Percentiles rank a stretch among this genome's conserved stretches.
Conservation (phyloP, 2,113 vertebrate species). For the Dermatemys mawii region DNA sequence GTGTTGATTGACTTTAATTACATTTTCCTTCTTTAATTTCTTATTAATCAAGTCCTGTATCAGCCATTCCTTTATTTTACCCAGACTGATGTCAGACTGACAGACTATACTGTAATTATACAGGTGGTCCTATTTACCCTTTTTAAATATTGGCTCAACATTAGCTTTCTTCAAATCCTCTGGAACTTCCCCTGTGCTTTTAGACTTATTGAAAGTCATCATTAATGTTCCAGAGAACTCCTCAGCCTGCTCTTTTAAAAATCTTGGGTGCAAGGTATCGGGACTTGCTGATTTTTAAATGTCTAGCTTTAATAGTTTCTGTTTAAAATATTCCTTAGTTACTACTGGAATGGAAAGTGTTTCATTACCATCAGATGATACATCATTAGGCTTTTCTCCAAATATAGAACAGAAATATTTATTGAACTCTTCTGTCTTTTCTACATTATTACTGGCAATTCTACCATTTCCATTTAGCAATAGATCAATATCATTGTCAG, state of each 20-base stretch:
- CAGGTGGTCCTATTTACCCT: neutral
- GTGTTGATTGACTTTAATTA: neutral
- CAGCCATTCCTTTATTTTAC: neutral
- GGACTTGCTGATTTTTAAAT: neutral
- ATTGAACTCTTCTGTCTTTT: neutral
- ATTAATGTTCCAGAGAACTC: neutral
- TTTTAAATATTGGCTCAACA: neutral
- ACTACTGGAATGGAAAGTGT: slow-evolving; percentile 11
- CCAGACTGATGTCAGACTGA: fast-evolving
- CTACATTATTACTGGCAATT: neutral
- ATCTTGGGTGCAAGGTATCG: slow-evolving; percentile 14
- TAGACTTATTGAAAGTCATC: neutral
- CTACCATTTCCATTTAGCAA: neutral
- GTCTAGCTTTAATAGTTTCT: neutral
- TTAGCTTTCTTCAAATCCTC: neutral
- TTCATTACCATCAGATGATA: neutral
- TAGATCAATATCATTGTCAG: neutral
- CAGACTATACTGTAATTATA: neutral
- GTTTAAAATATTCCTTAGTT: neutral
- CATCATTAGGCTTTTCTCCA: neutral
- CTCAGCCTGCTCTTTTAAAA: neutral
- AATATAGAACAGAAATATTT: neutral
- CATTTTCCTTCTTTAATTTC: neutral
- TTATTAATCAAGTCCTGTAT: neutral
- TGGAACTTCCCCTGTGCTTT: neutral